Evolutionary conservation across 1,140 invertebrate genomes (phyloP).

Genomic region (Pseudachorutes palmiensis): DNA sequence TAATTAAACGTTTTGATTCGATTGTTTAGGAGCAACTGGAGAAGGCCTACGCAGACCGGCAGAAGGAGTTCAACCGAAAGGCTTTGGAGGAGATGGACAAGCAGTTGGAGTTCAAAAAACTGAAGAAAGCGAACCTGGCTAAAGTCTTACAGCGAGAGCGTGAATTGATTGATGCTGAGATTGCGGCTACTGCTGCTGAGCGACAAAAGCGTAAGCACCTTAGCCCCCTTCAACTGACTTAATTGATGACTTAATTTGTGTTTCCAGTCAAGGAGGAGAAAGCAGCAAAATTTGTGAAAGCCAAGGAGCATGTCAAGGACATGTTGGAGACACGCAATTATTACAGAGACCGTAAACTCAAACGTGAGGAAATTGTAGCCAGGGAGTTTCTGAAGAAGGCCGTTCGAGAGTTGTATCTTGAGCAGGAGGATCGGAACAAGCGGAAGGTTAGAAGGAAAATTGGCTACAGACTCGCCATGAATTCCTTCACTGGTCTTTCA

Average conservation of each 20-base stretch:
- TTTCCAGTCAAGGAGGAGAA: constrained; percentile 23
- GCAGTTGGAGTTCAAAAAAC: constrained; percentile 29
- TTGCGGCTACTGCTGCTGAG: constrained; percentile 19
- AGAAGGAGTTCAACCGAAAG: constrained; percentile 9
- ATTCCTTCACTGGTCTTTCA: not conserved
- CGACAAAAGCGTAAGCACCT: constrained; percentile 18
- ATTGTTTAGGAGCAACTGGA: too few species aligned
- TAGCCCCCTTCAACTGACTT: constrained; percentile 3
- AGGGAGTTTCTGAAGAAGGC: constrained; percentile 34
- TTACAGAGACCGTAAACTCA: constrained; percentile 31
- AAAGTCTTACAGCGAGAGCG: constrained; percentile 22
- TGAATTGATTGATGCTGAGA: constrained; percentile 19
- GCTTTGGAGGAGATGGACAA: constrained; percentile 16
- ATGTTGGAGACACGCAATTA: constrained; percentile 34
- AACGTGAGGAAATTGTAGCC: constrained; percentile 34
- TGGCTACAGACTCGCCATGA: not conserved
- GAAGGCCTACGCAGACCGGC: constrained; percentile 17
- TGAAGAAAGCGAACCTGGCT: constrained; percentile 4
- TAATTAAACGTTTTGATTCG: too few species aligned
- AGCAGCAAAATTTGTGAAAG: constrained; percentile 11
- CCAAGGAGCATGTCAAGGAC: constrained; percentile 30
- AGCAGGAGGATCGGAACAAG: constrained; percentile 32
- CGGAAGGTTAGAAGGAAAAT: constrained; percentile 20
- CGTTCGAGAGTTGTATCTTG: constrained; percentile 27
- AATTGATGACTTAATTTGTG: not conserved